A percentile compares a stretch with the other conserved stretches of the same genome.
These are phyloP conservation scores for Phataginus tetradactyla DNA, from an alignment of 2,797 vertebrate species.

Conservation along the genomic window DNA sequence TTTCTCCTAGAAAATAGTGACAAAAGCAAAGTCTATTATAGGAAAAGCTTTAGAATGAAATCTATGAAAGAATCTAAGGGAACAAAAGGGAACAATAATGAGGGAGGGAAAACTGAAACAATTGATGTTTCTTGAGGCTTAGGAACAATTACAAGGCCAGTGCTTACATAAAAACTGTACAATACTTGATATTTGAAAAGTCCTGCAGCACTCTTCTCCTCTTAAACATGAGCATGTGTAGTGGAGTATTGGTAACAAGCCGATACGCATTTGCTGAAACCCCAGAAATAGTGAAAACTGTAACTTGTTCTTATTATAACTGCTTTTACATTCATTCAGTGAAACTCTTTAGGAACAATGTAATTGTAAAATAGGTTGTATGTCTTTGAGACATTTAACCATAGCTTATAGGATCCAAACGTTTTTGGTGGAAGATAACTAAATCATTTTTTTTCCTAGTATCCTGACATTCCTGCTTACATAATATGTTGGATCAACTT, in stretches of 20 bases:
- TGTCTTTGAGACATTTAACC: neutral
- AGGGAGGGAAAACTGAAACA: conserved; percentile 57
- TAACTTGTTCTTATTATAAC: neutral
- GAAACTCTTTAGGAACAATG: neutral
- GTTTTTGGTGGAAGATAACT: neutral
- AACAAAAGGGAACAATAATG: conserved; percentile 74
- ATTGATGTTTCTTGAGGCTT: neutral
- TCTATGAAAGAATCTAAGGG: conserved; percentile 50
- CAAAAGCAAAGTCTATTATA: conserved; percentile 76
- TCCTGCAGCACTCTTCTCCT: neutral
- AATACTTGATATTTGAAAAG: conserved; percentile 51
- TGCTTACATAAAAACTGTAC: neutral
- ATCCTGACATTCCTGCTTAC: neutral
- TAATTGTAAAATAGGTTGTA: neutral
- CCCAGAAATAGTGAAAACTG: neutral
- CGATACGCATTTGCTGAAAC: neutral
- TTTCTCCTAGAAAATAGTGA: conserved; percentile 69
- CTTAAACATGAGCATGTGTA: neutral
- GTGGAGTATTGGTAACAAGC: neutral
- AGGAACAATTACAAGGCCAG: conserved; percentile 6
- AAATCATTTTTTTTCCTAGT: neutral
- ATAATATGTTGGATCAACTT: neutral
- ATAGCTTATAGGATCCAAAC: accelerated
- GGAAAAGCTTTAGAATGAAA: conserved; percentile 77
- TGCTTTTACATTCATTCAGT: neutral